These are phyloP conservation scores for Zaprionus kolodkinae DNA, from an alignment of 1,140 invertebrate genomes.

Conservation along the genomic window DNA sequence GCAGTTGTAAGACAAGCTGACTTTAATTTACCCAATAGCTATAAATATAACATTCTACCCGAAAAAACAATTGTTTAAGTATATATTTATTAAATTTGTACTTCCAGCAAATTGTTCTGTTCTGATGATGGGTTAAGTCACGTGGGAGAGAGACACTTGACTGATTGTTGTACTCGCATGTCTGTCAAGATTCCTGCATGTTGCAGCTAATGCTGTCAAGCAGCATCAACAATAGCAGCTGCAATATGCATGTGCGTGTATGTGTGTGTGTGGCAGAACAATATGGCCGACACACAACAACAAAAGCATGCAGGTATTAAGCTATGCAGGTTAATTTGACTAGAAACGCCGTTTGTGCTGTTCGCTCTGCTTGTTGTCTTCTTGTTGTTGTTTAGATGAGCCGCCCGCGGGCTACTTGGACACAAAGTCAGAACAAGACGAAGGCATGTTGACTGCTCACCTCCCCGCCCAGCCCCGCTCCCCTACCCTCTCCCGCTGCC, in stretches of 20 bases:
- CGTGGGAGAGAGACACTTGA: constrained; percentile 30
- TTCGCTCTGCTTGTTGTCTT: constrained; percentile 2
- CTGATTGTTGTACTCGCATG: constrained; percentile 28
- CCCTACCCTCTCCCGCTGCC: not conserved
- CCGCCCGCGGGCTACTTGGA: constrained; percentile 50
- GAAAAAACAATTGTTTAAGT: not conserved
- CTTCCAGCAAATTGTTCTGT: not conserved
- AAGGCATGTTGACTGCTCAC: constrained; percentile 38
- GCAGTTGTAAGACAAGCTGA: not conserved
- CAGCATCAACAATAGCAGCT: constrained; percentile 31
- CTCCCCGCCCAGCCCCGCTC: not conserved
- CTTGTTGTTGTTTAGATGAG: constrained; percentile 48
- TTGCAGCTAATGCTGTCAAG: constrained; percentile 39
- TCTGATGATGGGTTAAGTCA: constrained; percentile 11
- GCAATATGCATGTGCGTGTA: not conserved
- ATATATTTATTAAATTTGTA: not conserved
- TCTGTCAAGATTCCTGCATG: constrained; percentile 31
- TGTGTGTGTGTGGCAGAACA: constrained; percentile 14
- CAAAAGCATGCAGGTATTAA: constrained; percentile 63
- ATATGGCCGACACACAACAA: constrained; percentile 26
- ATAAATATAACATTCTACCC: not conserved
- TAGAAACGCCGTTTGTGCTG: constrained; percentile 57
- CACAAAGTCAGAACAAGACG: constrained; percentile 51
- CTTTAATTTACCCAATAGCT: not conserved
- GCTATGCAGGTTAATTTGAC: constrained; percentile 80